Base-by-base conservation (phyloP, 1,140 invertebrate genomes). In the Lepeophtheirus salmonis region DNA sequence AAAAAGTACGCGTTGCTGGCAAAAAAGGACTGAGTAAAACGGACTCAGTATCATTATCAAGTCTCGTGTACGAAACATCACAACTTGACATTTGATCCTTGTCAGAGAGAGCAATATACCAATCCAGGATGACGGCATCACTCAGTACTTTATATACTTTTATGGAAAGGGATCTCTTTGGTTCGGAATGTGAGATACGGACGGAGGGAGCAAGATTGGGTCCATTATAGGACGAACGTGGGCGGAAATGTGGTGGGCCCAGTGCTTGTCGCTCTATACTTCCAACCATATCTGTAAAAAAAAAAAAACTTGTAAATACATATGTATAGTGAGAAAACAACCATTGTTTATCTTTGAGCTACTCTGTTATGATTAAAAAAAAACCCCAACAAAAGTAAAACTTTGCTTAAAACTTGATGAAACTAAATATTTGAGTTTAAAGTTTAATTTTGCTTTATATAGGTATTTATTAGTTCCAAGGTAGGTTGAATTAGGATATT, bases 31-130 rank as follows among this genome's bases (percentile, higher is more conserved):
- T 21, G 14, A 54, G 23, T 1, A 54, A 20, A 18, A 54, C 23
- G 30, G 30, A 41, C 30, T 41, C 30, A n/a, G 52, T 54, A 23
- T 54, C 52, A 24, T 54, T 54, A n/a, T 20, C 20, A 13, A 21
- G 20, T n/a, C 52, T 18, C 22, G 20, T 54, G 52, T 54, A 54
- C 17, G n/a, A 14, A 16, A 54, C 52, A 23, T 54, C 52, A 24
- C 52, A 54, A 2, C 18, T 21, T 14, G 18, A 21, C 52, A 54
- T 54, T 54, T 54, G 52, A 54, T 54, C 52, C 23, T 54, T 54
- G 52, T 54, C 52, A 20, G 20, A 21, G 52, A 54, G 52, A 54
- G 52, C 20, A 54, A 54, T 54, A 20, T 54, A 54, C 52, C 52
- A 54, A 23, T 54, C 52, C 18, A 54, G 23, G 20, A 54, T 54